Evolutionary conservation across 1,140 invertebrate species (phyloP), one percentile per base, ranked within the genome.

Genomic region (Drosophila suzukii): DNA sequence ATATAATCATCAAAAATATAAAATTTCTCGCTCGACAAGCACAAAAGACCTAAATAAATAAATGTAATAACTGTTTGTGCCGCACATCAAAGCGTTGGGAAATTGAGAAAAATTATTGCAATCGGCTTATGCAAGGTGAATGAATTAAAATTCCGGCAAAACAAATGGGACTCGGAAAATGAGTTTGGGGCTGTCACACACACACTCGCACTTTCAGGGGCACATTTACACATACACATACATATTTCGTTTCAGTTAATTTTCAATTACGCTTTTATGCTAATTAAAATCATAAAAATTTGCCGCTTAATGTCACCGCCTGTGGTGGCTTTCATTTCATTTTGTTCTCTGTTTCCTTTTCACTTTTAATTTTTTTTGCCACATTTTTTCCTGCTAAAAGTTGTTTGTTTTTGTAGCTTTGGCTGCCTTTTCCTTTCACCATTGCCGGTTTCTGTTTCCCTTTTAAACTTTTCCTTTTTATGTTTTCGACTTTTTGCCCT

Each of bases 201-300:
- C 24, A 38, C 27, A 41, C 46, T 38, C 58, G 17, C 43, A 57
- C 41, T 61, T 46, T 59, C 71, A 34, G 41, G 38, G 63, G 32
- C 75, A 66, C 59, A 49, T 81, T 76, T 74, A 5, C 27, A 27
- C 5, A 27, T 27, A 27, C 27, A 27, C 5, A 27, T 27, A 43
- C 15, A 15, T 17, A 82, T 83, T 86, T 79, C 77, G 71, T 88
- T 86, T 76, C 83, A 88, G 75, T 88, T 83, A 82, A 88, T 88
- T 88, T 88, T 88, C 75, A 88, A 86, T 86, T 88, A 88, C 71
- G 79, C 83, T 86, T 86, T 86, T 83, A 86, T 88, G 83, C 83
- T 86, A 86, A 86, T 86, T 86, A 86, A 88, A 86, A 88, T 70
- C 75, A 72, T 66, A 73, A 76, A 86, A 86, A 65, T 65, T 60